A percentile compares a stretch with the other conserved stretches of the same genome.
Evolutionary conservation across 2,113 vertebrate species (phyloP).

Genomic region (Mobula birostris): DNA sequence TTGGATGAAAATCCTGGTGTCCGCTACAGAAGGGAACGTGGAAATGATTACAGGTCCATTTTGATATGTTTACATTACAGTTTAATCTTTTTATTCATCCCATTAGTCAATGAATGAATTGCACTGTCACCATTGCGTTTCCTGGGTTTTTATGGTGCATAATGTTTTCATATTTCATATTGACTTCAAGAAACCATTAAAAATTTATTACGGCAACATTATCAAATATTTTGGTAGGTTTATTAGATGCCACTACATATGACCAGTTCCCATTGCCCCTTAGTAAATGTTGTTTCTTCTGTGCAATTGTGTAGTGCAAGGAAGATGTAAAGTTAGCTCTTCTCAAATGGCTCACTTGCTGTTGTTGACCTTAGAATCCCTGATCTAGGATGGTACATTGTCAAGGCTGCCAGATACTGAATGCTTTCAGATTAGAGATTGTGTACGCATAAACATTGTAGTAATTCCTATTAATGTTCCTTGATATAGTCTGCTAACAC

Average conservation of each 20-base stretch:
- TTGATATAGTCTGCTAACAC: not conserved
- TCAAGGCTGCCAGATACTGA: not conserved
- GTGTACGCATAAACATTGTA: not conserved
- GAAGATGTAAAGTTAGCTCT: not conserved
- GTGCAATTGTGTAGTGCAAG: not conserved
- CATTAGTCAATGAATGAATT: not conserved
- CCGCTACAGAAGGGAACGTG: constrained; percentile 73
- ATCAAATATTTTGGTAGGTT: not conserved
- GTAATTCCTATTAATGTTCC: not conserved
- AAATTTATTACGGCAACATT: not conserved
- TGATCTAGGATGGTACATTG: not conserved
- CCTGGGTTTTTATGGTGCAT: not conserved
- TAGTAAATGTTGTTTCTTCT: not conserved
- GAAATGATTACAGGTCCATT: constrained; percentile 18
- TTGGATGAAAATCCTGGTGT: constrained; percentile 90
- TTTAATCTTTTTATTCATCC: not conserved
- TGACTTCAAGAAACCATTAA: not conserved
- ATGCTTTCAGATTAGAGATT: not conserved
- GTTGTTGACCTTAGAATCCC: not conserved
- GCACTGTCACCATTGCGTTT: not conserved
- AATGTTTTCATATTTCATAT: not conserved
- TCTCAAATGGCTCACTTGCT: not conserved
- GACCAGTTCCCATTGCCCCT: not conserved
- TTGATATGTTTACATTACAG: not conserved
- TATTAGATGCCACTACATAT: not conserved